phyloP scores from a whole-genome alignment of 2,797 vertebrate species.

The Furcifer pardalis region DNA sequence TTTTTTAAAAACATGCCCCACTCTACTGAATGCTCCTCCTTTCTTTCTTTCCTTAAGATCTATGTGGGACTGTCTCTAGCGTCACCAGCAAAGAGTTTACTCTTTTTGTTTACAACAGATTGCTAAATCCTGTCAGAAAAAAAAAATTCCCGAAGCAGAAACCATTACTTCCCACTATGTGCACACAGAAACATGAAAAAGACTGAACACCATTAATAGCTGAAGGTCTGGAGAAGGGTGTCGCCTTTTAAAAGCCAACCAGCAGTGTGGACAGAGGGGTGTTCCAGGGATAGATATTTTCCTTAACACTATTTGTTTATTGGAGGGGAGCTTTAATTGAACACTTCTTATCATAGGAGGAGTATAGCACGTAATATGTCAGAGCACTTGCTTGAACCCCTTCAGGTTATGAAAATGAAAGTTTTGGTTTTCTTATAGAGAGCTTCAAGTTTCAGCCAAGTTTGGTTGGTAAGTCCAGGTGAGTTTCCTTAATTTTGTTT shows the following conservation, averaged over 20 bases:
- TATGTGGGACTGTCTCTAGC: slow-evolving; percentile 28
- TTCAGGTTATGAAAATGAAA: too few species aligned
- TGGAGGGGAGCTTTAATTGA: too few species aligned
- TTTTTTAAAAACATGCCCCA: not conserved
- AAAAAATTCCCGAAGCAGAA: not conserved
- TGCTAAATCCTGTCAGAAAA: slow-evolving; percentile 8
- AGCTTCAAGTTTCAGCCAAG: too few species aligned
- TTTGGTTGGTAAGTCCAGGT: too few species aligned
- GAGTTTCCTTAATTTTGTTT: too few species aligned
- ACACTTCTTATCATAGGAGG: too few species aligned
- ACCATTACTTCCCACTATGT: not conserved
- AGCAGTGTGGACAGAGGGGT: not conserved
- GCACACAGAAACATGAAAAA: not conserved
- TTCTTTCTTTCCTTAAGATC: not conserved
- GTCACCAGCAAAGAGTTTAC: not conserved
- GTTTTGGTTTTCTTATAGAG: too few species aligned
- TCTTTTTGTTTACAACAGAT: slow-evolving; percentile 11
- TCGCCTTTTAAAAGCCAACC: not conserved
- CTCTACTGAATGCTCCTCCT: not conserved
- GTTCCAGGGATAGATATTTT: too few species aligned
- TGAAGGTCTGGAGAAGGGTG: not conserved
- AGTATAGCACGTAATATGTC: too few species aligned
- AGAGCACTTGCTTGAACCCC: too few species aligned
- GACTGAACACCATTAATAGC: not conserved
- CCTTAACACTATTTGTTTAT: too few species aligned